A percentile compares a stretch with the other conserved stretches of the same genome.
Conservation (phyloP, 35 echinoderm and acorn worm species). For the Heliocidaris tuberculata region DNA sequence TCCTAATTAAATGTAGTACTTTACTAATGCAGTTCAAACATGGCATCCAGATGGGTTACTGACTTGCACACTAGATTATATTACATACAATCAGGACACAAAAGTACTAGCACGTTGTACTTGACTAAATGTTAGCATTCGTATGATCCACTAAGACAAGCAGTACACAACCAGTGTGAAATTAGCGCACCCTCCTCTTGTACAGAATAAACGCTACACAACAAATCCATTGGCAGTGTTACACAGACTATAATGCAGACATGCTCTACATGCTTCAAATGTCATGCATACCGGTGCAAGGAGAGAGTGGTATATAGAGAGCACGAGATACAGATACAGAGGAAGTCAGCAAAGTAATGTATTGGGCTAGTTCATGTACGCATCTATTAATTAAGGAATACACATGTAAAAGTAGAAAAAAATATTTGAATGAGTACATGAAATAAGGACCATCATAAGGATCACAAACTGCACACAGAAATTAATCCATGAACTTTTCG, state of each 20-base stretch:
- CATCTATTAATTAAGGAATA: not conserved
- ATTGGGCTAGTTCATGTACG: not conserved
- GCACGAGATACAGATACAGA: not conserved
- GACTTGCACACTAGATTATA: not conserved
- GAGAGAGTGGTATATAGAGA: not conserved
- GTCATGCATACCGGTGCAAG: not conserved
- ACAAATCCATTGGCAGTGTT: not conserved
- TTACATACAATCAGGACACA: not conserved
- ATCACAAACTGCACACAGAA: too few relatives aligned
- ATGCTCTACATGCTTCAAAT: constrained; percentile 11
- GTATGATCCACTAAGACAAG: not conserved
- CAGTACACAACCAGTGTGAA: not conserved
- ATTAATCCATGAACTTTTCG: too few relatives aligned
- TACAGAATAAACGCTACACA: not conserved
- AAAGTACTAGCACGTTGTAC: constrained; percentile 4
- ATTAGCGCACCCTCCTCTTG: not conserved
- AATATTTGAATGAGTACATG: too few relatives aligned
- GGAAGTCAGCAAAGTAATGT: not conserved
- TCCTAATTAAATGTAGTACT: not conserved
- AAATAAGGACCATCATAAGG: too few relatives aligned
- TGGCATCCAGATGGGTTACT: not conserved
- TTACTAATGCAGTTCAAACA: not conserved
- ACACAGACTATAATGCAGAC: not conserved
- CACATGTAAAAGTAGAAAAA: not conserved
- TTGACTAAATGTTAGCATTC: constrained; percentile 5